Base-by-base conservation (phyloP, 2,797 vertebrate genomes). In the Acanthurus leucopareius region DNA sequence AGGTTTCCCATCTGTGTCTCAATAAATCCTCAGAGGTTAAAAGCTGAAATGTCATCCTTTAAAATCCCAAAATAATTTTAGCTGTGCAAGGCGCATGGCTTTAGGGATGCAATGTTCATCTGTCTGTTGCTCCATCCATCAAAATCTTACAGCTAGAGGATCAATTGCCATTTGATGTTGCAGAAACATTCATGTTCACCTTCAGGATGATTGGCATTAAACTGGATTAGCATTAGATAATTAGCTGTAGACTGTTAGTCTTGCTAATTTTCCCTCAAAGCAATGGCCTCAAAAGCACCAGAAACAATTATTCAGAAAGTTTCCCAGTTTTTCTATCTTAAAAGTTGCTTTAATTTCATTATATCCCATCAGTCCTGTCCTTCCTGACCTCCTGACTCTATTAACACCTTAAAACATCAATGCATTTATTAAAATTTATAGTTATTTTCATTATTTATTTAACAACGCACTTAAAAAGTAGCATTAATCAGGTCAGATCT, bases 1-100 rank as follows among this genome's bases (percentile, higher is more conserved):
- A 25, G 38, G 52, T 51, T 42, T 73, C 51, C 69, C n/a, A 40
- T 73, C n/a, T 32, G 32, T 58, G n/a, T 51, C 2, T 35, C 44
- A 72, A 25, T 1, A 57, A 65, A 74, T 52, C 16, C n/a, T 69
- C 15, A 65, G 65, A 60, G 57, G 49, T 69, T 62, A 59, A 79
- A 73, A 7, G 22, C 57, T 59, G 8, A 45, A 68, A 60, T 75
- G 51, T 47, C 15, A 75, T 64, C 28, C 42, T 17, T 25, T 40
- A 32, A 32, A 10, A 62, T 54, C 44, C 17, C 1, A 22, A 22
- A 67, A 11, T 56, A 19, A 20, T 44, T 56, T 59, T 61, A 53
- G 16, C 16, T 4, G 16, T 57, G 20, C 42, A 32, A 10, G 40
- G 7, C 2, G 40, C 40, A 40, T 10, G 40, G 40, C 40, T 32